These are phyloP conservation scores for Vidua chalybeata DNA, from an alignment of 2,113 vertebrate genomes.

Conservation along the genomic window DNA sequence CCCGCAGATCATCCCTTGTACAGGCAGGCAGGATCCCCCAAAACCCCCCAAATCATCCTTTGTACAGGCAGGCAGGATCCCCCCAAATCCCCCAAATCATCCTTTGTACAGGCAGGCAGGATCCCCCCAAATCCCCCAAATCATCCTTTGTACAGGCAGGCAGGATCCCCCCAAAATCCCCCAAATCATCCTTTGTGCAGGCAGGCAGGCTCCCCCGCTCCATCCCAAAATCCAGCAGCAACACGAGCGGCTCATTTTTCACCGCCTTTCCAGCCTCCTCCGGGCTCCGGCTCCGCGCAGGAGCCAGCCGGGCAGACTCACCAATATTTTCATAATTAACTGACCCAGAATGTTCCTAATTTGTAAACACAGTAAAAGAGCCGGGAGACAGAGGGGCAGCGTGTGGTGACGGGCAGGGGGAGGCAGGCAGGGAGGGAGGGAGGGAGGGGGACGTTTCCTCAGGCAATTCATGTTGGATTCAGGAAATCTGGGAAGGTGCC, in stretches of 20 bases:
- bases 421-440: not conserved
- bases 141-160: too few relatives aligned
- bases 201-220: not conserved
- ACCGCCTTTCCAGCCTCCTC: conserved; percentile 31
- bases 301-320: conserved; percentile 27
- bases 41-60: not conserved
- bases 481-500: conserved; percentile 66
- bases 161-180: too few relatives aligned
- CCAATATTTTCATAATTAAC: conserved; percentile 73
- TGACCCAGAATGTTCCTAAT: conserved; percentile 59
- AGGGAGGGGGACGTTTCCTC: conserved; percentile 47
- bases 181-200: not conserved
- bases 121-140: not conserved
- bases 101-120: not conserved
- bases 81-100: not conserved
- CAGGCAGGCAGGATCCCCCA: not conserved
- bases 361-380: conserved; percentile 68
- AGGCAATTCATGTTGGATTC: conserved; percentile 56
- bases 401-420: conserved; percentile 1
- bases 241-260: conserved; percentile 50
- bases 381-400: conserved; percentile 48
- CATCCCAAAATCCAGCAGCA: conserved; percentile 6
- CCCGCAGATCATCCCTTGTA: too few relatives aligned
- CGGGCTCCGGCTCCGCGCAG: conserved; percentile 16
- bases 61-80: too few relatives aligned